Base-by-base conservation (phyloP, 2,113 vertebrate genomes). In the Andinoacara biseriatus region DNA sequence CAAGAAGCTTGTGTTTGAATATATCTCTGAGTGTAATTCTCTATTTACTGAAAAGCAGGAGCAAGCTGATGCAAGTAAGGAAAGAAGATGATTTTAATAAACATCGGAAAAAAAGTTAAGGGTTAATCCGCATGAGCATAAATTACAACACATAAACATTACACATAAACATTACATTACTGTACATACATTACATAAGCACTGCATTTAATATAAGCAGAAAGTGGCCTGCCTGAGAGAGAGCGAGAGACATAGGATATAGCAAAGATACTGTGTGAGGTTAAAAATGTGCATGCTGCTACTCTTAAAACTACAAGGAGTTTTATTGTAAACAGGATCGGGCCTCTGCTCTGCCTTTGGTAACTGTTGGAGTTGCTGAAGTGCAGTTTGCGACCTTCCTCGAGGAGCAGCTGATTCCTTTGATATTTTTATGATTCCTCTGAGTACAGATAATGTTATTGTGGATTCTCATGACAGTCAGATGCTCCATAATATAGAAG, bases 1-100 rank as follows among this genome's bases (percentile, higher is more conserved):
- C 46, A 72, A 72, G 46, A 72, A 72, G 67, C 67, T 72, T 14
- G 26, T 72, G 67, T 72, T 72, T 72, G 67, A 72, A 72, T 72
- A 8, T 72, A 52, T 14, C 46, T 72, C 46, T 31, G 24, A 18
- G 46, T 72, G 65, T 72, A n/a, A 72, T 72, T 49, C 52, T 72
- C 29, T 52, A 52, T 72, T 72, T 52, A 52, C 65, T 7, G 67
- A 52, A 52, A 31, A 46, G 67, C 17, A 31, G 26, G 46, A 57
- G 65, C 22, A 78, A 24, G 8, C 20, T 38, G 46, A 78, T 78
- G n/a, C 40, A 61, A 61, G 20, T 5, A 72, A 72, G 1, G 29
- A 38, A 52, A 52, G 10, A 22, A 52, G 18, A 78, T 62, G 3
- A 52, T 80, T 80, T 31, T 67, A 62, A 63, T 26, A 56, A 20